Conservation (phyloP, 2,797 vertebrate genomes). For the Pantherophis alleghaniensis region DNA sequence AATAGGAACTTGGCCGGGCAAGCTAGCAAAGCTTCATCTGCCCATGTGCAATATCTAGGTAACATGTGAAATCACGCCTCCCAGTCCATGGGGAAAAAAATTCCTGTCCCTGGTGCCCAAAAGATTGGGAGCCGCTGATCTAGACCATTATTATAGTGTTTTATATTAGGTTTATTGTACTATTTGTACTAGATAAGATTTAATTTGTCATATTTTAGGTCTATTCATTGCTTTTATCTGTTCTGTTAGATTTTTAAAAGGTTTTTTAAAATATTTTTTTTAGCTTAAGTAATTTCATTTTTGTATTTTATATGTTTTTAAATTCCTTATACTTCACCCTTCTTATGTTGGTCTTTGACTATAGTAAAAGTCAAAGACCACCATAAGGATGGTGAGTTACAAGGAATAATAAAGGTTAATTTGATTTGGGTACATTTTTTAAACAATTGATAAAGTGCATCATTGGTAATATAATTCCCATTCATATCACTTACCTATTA, state of each 20-base stretch:
- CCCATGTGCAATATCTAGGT: not conserved
- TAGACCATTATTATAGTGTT: not conserved
- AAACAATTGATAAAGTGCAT: not conserved
- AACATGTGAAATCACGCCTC: not conserved
- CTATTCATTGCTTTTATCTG: not conserved
- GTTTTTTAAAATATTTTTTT: not conserved
- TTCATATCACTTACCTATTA: conserved; percentile 83
- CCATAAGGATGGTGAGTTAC: not conserved
- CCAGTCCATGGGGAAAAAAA: not conserved
- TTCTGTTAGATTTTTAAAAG: not conserved
- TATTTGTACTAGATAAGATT: not conserved
- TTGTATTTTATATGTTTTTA: not conserved
- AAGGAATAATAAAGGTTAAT: not conserved
- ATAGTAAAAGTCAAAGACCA: not conserved
- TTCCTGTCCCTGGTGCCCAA: not conserved
- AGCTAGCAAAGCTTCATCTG: not conserved
- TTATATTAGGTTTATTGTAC: not conserved
- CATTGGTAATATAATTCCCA: not conserved
- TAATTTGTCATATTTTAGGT: not conserved
- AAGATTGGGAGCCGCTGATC: not conserved
- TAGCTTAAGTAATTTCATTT: not conserved
- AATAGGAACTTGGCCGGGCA: not conserved
- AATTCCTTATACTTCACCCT: not conserved
- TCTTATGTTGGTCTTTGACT: not conserved
- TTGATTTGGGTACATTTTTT: not conserved